Evolutionary conservation across 2,113 vertebrate species (phyloP).

Genomic region (Crypturellus undulatus): DNA sequence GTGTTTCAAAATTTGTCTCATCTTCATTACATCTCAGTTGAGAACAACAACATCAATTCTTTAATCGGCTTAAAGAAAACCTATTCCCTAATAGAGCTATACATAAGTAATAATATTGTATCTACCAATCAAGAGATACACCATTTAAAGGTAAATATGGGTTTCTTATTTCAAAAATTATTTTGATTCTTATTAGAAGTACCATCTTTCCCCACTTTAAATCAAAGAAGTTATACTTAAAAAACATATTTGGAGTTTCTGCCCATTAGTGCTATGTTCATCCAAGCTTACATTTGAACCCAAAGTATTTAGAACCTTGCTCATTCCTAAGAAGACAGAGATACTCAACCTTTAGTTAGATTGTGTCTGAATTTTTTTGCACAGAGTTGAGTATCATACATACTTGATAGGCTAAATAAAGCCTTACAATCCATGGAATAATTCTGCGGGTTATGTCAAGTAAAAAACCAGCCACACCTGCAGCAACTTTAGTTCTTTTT

Average conservation of each 20-base stretch:
- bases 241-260: background rate
- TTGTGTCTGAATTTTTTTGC: background rate
- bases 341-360: background rate
- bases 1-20: conserved; percentile 81
- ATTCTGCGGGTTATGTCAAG: background rate
- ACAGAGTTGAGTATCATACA: background rate
- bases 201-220: background rate
- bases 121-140: conserved; percentile 83
- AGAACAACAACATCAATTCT: conserved; percentile 85
- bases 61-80: conserved; percentile 82
- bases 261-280: background rate
- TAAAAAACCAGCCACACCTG: background rate
- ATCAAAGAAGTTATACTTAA: background rate
- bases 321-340: background rate
- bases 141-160: conserved; percentile 80
- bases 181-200: background rate
- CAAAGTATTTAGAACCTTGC: background rate
- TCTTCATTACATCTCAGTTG: conserved; percentile 85
- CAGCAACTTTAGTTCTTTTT: background rate
- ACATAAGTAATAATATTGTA: conserved; percentile 85
- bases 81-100: conserved; percentile 84
- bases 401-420: background rate
- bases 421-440: background rate
- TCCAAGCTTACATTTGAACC: background rate
- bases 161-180: background rate